phyloP scores from a whole-genome alignment of 1,140 invertebrate species.

The Sitobion miscanthi region DNA sequence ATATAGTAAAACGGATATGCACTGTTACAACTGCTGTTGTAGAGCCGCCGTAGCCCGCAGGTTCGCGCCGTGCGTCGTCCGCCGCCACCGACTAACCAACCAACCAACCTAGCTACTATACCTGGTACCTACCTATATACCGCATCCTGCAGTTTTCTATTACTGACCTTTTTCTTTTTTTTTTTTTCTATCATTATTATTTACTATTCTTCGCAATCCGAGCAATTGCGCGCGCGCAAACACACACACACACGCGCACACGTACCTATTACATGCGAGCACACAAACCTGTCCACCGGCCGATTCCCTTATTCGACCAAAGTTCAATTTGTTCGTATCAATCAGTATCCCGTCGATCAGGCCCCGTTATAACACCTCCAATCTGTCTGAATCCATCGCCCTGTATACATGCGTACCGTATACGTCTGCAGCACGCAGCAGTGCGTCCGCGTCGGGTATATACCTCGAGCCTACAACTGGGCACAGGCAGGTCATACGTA shows the following conservation, averaged over 20 bases:
- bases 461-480: neutral
- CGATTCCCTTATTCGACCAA: constrained; percentile 25
- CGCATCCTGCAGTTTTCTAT: neutral
- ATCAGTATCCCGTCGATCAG: constrained; percentile 49
- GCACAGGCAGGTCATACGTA: neutral
- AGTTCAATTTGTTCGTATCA: constrained; percentile 56
- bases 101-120: too few relatives aligned
- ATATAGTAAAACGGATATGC: neutral
- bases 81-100: neutral
- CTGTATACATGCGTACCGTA: neutral
- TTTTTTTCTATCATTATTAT: neutral
- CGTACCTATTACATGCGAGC: too few relatives aligned
- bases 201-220: neutral
- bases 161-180: constrained; percentile 2
- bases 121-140: neutral
- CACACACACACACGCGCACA: neutral
- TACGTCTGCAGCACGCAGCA: neutral
- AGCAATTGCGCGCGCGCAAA: neutral
- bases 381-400: constrained; percentile 36
- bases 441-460: neutral
- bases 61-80: neutral
- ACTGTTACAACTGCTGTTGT: neutral
- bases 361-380: constrained; percentile 51
- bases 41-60: neutral
- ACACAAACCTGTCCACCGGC: constrained; percentile 11